These are phyloP conservation scores for Pinna nobilis DNA, from an alignment of 1,140 invertebrate genomes.

Conservation along the genomic window DNA sequence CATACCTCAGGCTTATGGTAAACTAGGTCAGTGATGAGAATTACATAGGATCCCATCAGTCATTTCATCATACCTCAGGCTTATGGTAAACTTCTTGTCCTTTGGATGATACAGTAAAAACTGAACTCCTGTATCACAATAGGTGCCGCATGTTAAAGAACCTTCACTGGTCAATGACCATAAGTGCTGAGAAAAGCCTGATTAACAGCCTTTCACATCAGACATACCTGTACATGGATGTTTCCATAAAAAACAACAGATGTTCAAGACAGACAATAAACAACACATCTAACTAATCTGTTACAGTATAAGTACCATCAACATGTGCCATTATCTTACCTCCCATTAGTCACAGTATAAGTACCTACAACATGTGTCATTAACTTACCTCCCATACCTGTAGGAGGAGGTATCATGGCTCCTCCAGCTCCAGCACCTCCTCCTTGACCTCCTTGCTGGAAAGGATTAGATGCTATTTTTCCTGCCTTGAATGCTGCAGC, in stretches of 20 bases:
- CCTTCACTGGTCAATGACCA: too few relatives aligned
- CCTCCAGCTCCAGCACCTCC: too few relatives aligned
- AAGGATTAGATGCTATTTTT: constrained; percentile 94
- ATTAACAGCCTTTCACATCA: background rate
- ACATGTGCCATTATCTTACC: background rate
- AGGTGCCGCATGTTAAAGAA: too few relatives aligned
- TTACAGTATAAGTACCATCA: background rate
- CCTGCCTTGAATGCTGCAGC: constrained; percentile 95
- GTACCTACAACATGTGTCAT: background rate
- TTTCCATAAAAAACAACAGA: too few relatives aligned
- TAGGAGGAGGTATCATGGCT: constrained; percentile 80
- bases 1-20: too few relatives aligned
- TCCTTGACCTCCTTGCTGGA: constrained; percentile 76
- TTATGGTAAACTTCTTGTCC: too few relatives aligned
- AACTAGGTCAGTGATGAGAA: too few relatives aligned
- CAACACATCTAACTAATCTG: background rate
- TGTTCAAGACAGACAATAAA: background rate
- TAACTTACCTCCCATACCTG: constrained; percentile 55
- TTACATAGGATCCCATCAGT: too few relatives aligned
- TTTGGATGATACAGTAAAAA: too few relatives aligned
- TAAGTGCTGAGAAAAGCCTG: too few relatives aligned
- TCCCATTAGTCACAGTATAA: background rate
- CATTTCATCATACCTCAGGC: too few relatives aligned
- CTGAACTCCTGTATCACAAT: too few relatives aligned
- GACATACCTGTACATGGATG: background rate